Conservation (phyloP, 2,797 vertebrate species). For the Poeciliopsis paucimaculata region DNA sequence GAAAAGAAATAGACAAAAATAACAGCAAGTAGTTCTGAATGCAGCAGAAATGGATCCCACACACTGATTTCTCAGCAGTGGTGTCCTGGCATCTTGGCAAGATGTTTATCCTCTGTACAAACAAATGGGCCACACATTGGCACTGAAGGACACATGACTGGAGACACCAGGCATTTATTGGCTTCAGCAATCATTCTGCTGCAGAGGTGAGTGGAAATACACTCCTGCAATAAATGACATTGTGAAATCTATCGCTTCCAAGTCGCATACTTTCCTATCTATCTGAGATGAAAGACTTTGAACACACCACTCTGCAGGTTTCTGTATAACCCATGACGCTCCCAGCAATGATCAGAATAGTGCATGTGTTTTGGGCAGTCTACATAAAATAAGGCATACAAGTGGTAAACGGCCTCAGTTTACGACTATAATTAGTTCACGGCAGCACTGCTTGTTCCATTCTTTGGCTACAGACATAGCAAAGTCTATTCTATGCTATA, state of each 20-base stretch:
- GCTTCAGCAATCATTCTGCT: conserved; percentile 29
- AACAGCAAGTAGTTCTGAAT: conserved; percentile 38
- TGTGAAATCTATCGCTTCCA: conserved; percentile 22
- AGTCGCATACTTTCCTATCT: conserved; percentile 27
- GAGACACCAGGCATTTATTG: conserved; percentile 40
- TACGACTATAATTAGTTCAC: conserved; percentile 33
- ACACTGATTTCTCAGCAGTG: conserved; percentile 41
- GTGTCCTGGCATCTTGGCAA: conserved; percentile 40
- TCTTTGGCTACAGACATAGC: conserved; percentile 38
- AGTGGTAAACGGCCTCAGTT: background rate
- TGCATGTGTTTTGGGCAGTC: background rate
- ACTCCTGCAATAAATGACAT: conserved; percentile 26
- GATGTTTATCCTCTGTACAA: conserved; percentile 47
- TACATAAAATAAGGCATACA: conserved; percentile 6
- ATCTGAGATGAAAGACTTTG: background rate
- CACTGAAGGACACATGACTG: conserved; percentile 37
- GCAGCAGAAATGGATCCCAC: conserved; percentile 42
- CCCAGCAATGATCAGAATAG: conserved; percentile 4
- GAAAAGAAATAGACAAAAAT: conserved; percentile 39
- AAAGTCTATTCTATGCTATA: conserved; percentile 33
- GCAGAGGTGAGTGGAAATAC: conserved; percentile 44
- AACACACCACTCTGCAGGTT: conserved; percentile 2
- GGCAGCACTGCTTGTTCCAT: conserved; percentile 24
- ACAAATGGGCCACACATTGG: conserved; percentile 61
- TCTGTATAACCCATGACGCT: conserved; percentile 16